Percentiles rank a stretch among this genome's conserved stretches.
phyloP scores from a whole-genome alignment of 2,797 vertebrate species.

The Ispidina picta region DNA sequence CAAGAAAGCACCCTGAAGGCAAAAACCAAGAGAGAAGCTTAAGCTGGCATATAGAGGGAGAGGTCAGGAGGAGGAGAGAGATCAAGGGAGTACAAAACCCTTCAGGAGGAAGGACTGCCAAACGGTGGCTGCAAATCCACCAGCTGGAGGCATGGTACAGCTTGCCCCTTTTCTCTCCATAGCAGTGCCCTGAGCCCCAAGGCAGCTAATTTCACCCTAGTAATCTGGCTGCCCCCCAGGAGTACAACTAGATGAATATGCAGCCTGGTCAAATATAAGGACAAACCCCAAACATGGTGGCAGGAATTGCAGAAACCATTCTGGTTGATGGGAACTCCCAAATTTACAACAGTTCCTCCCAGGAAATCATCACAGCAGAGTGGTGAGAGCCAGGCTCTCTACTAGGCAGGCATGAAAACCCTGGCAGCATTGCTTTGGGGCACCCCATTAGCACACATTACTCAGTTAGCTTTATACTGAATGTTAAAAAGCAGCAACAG shows the following conservation, averaged over 20 bases:
- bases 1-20: neutral
- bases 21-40: neutral
- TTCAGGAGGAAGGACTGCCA: neutral
- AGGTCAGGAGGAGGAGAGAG: neutral
- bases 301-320: neutral
- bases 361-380: neutral
- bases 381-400: neutral
- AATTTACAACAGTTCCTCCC: neutral
- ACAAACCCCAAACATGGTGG: neutral
- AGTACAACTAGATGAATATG: neutral
- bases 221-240: neutral
- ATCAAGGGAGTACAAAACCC: neutral
- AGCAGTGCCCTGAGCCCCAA: neutral
- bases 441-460: neutral
- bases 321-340: neutral
- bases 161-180: rapidly evolving
- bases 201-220: neutral
- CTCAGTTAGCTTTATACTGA: neutral
- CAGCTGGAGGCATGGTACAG: neutral
- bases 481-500: neutral
- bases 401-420: neutral
- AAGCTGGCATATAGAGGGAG: rapidly evolving
- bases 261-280: neutral
- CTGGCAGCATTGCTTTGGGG: neutral
- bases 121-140: rapidly evolving